Evolutionary conservation across 2,888 invertebrate species (phyloP), one percentile per base, ranked within the genome.

Genomic region (Perdita meconis): DNA sequence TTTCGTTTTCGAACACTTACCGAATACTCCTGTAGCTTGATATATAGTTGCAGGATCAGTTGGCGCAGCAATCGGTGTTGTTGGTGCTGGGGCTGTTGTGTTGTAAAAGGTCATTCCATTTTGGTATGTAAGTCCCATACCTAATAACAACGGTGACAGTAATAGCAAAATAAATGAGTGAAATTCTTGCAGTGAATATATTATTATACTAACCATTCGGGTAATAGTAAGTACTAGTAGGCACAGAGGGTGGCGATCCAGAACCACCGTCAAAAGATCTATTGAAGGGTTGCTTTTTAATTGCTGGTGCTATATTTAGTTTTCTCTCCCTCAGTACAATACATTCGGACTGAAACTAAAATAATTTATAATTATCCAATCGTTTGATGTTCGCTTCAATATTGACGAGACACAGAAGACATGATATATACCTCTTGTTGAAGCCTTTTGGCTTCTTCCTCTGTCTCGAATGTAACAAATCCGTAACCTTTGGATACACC

Each of bases 401-500:
- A 19, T 12, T 30, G 22, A 57, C 22, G 13, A 44, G 0, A 19
- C 10, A 1, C 22, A 47, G 2, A 26, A 40, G 24, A 38, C n/a
- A 19, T 5, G 1, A 26, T 66, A 93, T 93, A 92, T 91, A 95
- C 96, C 93, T 96, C 96, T 86, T 94, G 94, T 87, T 96, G 95
- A 85, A 96, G 94, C 88, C 95, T 93, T 89, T 95, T 95, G 19
- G 97, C 97, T 93, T 97, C 97, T 89, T 97, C 97, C 92, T 97
- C 97, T 63, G 95, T 96, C 93, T 97, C 97, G 92, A 97, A 97
- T 0, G 96, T 96, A 68, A 97, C 96, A 93, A 97, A 97, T 2
- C 97, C 97, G 91, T 98, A 97, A 82, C 98, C 97, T 93, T 98
- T 98, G 80, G 98, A 98, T 22, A 98, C 97, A 2, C 98, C 98